Percentiles rank a stretch among this genome's conserved stretches.
phyloP scores from a whole-genome alignment of 2,888 invertebrate genomes.

The Euclidia mi region DNA sequence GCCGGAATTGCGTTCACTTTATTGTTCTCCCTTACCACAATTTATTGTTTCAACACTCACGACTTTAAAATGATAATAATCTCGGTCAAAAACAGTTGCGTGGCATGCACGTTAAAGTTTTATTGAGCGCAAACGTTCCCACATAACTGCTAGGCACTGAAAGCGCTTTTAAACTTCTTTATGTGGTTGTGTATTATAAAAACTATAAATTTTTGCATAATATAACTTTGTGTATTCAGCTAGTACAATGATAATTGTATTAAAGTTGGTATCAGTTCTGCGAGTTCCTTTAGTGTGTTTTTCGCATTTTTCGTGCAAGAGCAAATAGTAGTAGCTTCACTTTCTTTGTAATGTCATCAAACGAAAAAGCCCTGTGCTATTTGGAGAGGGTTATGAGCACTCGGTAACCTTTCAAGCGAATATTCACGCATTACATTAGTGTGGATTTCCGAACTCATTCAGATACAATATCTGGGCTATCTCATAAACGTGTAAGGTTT shows the following conservation, averaged over 20 bases:
- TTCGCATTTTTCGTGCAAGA: background rate
- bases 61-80: constrained; percentile 35
- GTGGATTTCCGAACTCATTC: constrained; percentile 39
- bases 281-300: too few relatives aligned
- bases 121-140: constrained; percentile 36
- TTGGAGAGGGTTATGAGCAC: constrained; percentile 37
- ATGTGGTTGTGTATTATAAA: constrained; percentile 11
- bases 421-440: constrained; percentile 18
- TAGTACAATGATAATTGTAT: too few relatives aligned
- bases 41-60: constrained; percentile 52
- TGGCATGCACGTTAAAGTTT: constrained; percentile 40
- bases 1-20: too few relatives aligned
- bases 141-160: constrained; percentile 15
- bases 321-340: constrained; percentile 33
- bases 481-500: constrained; percentile 14
- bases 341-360: constrained; percentile 34
- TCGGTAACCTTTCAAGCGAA: constrained; percentile 28
- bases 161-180: constrained; percentile 29
- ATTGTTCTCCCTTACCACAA: constrained; percentile 61
- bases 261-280: too few relatives aligned
- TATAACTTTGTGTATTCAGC: too few relatives aligned
- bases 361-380: constrained; percentile 35
- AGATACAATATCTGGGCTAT: constrained; percentile 33
- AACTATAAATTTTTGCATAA: too few relatives aligned
- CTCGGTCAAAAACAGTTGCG: constrained; percentile 28